Evolutionary conservation across 2,888 invertebrate genomes (phyloP).

Genomic region (Odontothrips loti): DNA sequence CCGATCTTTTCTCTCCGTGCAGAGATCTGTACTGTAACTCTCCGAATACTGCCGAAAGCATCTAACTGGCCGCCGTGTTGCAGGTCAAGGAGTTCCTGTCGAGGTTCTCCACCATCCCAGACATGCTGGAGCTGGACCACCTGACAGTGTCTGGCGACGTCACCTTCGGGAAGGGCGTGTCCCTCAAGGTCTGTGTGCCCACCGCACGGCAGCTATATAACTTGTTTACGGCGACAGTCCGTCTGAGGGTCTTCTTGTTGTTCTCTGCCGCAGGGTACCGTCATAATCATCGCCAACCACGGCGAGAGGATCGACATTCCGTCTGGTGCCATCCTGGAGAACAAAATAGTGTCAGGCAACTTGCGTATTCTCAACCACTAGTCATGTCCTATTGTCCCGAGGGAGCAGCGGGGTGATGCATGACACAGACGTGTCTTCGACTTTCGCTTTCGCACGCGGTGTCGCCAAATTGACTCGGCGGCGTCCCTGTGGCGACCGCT

Average conservation of each 20-base stretch:
- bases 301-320: slow-evolving; percentile 99
- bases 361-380: slow-evolving; percentile 95
- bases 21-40: slow-evolving; percentile 16
- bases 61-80: too few species aligned
- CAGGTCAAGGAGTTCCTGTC: slow-evolving; percentile 88
- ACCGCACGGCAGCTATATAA: too few species aligned
- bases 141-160: slow-evolving; percentile 99
- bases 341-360: slow-evolving; percentile 99
- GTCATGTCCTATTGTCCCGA: slow-evolving; percentile 34
- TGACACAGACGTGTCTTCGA: too few species aligned
- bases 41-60: too few species aligned
- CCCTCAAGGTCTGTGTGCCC: slow-evolving; percentile 62
- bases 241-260: not conserved
- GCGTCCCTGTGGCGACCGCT: not conserved
- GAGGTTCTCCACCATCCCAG: slow-evolving; percentile 93
- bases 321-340: slow-evolving; percentile 90
- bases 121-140: slow-evolving; percentile 95
- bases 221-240: too few species aligned
- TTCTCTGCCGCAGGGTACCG: slow-evolving; percentile 74
- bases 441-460: not conserved
- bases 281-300: slow-evolving; percentile 99
- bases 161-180: slow-evolving; percentile 92
- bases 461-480: too few species aligned
- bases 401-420: too few species aligned
- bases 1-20: too few species aligned